These are phyloP conservation scores for Carabus problematicus DNA, from an alignment of 2,888 invertebrate species.

Conservation along the genomic window DNA sequence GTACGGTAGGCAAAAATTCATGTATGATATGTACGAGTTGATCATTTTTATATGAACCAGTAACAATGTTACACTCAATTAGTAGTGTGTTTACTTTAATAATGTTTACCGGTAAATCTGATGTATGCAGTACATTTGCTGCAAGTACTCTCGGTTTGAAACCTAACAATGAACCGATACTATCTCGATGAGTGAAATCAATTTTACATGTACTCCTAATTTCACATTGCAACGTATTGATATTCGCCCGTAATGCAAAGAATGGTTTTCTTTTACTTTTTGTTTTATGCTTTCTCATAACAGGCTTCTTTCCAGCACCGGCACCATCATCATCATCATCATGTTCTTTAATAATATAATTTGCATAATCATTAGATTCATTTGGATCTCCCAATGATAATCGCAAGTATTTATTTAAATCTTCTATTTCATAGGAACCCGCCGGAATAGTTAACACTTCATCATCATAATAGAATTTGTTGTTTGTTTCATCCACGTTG, in stretches of 20 bases:
- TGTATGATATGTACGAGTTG: slow-evolving; percentile 49
- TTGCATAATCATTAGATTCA: neutral
- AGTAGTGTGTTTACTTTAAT: slow-evolving; percentile 47
- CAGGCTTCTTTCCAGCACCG: neutral
- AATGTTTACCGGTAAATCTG: slow-evolving; percentile 49
- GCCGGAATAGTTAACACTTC: slow-evolving; percentile 48
- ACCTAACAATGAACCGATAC: slow-evolving; percentile 46
- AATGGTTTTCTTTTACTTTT: neutral
- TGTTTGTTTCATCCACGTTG: slow-evolving; percentile 52
- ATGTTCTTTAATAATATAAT: no score
- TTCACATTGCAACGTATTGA: slow-evolving; percentile 48
- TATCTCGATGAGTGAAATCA: slow-evolving; percentile 31
- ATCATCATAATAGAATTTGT: slow-evolving; percentile 49
- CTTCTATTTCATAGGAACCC: slow-evolving; percentile 52
- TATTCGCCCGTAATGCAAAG: slow-evolving; percentile 44
- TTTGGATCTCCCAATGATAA: slow-evolving; percentile 1
- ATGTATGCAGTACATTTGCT: slow-evolving; percentile 44
- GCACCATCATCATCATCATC: neutral
- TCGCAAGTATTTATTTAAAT: slow-evolving; percentile 48
- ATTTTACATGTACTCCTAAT: slow-evolving; percentile 43
- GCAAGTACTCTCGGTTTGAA: slow-evolving; percentile 30
- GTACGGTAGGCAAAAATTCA: no score
- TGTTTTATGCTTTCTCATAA: neutral
- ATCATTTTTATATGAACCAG: slow-evolving; percentile 48
- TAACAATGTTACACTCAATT: slow-evolving; percentile 48